Conservation (phyloP, 1,140 invertebrate genomes). For the Rhyzopertha dominica region DNA sequence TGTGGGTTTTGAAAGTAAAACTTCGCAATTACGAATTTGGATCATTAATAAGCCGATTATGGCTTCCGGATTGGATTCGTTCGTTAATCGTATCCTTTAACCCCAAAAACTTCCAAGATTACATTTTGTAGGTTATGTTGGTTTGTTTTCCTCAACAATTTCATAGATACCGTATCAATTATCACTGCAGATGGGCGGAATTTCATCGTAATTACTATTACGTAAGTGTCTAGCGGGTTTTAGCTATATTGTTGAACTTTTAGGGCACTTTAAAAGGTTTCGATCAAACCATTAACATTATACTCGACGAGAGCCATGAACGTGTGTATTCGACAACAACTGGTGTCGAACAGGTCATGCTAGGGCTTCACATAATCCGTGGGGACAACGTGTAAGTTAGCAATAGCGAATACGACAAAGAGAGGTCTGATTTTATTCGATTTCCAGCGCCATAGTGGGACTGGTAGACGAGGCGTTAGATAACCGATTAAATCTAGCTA, state of each 20-base stretch:
- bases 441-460: slow-evolving; percentile 77
- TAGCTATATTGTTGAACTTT: slow-evolving; percentile 35
- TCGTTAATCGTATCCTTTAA: slow-evolving; percentile 77
- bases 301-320: slow-evolving; percentile 96
- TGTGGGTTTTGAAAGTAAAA: no score
- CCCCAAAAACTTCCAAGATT: no score
- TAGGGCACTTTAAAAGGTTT: slow-evolving; percentile 86
- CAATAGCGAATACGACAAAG: no score
- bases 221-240: slow-evolving; percentile 45
- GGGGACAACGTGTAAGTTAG: slow-evolving; percentile 90
- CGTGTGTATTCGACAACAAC: slow-evolving; percentile 87
- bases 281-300: slow-evolving; percentile 97
- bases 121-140: no score
- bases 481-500: slow-evolving; percentile 73
- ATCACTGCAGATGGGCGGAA: slow-evolving; percentile 93
- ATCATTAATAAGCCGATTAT: no score
- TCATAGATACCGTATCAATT: slow-evolving; percentile 81
- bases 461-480: slow-evolving; percentile 90
- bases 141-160: slow-evolving; percentile 36
- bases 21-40: no score
- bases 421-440: no score
- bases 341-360: slow-evolving; percentile 93
- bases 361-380: slow-evolving; percentile 94
- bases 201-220: slow-evolving; percentile 74
- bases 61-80: slow-evolving; percentile 78